These are phyloP conservation scores for Bos indicus DNA, from an alignment of 2,113 vertebrate species.

Conservation along the genomic window DNA sequence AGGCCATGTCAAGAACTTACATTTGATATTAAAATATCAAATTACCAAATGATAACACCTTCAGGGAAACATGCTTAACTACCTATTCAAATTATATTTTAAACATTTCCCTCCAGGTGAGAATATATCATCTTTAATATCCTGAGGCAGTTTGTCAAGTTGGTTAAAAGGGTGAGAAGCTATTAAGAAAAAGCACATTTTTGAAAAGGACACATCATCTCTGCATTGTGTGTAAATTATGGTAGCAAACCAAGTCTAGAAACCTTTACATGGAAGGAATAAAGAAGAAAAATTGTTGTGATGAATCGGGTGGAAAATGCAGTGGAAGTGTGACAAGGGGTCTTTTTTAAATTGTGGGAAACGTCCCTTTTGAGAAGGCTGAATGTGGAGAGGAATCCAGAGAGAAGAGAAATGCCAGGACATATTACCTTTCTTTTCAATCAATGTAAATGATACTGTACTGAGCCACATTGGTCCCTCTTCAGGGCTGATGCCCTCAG, in stretches of 20 bases:
- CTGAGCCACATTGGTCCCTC: not conserved
- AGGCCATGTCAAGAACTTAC: not conserved
- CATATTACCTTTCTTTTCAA: not conserved
- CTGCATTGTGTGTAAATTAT: not conserved
- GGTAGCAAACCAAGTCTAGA: not conserved
- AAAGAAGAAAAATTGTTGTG: not conserved
- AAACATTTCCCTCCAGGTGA: not conserved
- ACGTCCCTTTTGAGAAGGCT: not conserved
- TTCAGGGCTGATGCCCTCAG: not conserved
- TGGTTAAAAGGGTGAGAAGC: not conserved
- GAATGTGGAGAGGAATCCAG: not conserved
- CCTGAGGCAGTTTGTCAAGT: not conserved
- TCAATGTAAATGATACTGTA: not conserved
- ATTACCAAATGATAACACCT: conserved; percentile 5
- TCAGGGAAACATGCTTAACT: conserved; percentile 1
- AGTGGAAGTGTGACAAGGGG: not conserved
- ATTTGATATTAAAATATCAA: conserved; percentile 33
- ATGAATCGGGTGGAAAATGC: not conserved
- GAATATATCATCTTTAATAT: conserved; percentile 19
- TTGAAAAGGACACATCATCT: not conserved
- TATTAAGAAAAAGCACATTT: not conserved
- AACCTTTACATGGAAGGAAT: not conserved
- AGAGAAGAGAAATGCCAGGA: not conserved
- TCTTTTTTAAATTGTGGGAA: not conserved
- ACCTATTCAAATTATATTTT: conserved; percentile 17